Conservation (phyloP, 2,113 vertebrate species). For the Passer domesticus region DNA sequence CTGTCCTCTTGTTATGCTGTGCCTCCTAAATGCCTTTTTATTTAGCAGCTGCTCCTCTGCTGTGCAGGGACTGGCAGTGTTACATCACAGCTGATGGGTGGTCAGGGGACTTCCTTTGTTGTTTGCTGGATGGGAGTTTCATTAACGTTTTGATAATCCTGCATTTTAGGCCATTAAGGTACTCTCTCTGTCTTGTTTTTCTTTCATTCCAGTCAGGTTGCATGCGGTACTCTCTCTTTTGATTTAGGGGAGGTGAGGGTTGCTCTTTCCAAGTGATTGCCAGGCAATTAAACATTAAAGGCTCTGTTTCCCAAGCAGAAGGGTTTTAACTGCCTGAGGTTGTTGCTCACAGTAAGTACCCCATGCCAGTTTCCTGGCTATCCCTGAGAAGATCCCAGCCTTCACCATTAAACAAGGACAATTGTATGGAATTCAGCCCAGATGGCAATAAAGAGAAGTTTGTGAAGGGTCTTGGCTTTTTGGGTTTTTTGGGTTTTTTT, state of each 20-base stretch:
- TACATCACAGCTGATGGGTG: accelerated
- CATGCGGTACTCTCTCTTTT: accelerated
- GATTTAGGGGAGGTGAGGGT: not conserved
- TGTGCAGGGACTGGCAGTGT: accelerated
- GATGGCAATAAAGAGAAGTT: not conserved
- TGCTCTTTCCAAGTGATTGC: not conserved
- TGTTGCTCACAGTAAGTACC: not conserved
- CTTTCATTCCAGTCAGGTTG: not conserved
- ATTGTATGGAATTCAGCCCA: not conserved
- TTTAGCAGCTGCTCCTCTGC: not conserved
- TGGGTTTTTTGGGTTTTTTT: too few relatives aligned
- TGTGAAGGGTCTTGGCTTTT: not conserved
- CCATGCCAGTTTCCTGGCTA: not conserved
- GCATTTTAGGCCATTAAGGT: not conserved
- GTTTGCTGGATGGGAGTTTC: not conserved
- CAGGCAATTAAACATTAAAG: not conserved
- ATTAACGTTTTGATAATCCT: not conserved
- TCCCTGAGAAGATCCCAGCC: not conserved
- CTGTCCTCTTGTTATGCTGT: not conserved
- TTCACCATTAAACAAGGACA: not conserved
- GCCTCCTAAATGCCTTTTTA: not conserved
- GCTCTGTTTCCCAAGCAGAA: not conserved
- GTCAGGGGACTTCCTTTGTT: not conserved
- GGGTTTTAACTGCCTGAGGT: not conserved
- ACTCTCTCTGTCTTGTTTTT: not conserved